Evolutionary conservation across 2,797 vertebrate species (phyloP), one percentile per base, ranked within the genome.

Genomic region (Pachyuromys duprasi): DNA sequence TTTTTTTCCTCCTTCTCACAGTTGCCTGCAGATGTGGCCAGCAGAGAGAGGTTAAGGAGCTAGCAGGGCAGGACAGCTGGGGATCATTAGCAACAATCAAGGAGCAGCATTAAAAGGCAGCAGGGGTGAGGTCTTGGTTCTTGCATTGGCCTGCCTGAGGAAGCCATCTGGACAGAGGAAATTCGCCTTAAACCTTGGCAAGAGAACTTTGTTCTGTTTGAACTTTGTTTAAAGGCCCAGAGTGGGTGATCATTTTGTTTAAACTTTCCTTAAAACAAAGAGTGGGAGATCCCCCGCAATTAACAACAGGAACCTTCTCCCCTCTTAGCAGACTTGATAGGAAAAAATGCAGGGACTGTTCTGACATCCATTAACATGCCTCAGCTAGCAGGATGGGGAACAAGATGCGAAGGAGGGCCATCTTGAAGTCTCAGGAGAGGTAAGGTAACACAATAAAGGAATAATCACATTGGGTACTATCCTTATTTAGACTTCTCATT

Each of bases 201-300:
- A 95, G 95, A 97, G 93, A 97, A 97, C 96, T 97, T 93, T 82
- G 78, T 96, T 97, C 97, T 98, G 96, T 98, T 98, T 98, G 97
- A 98, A 98, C 97, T 98, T 96, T 98, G 97, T 97, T 98, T 97
- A 98, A 98, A 97, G 93, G 90, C 96, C 95, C 95, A 92, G 97
- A 98, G 97, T 98, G 97, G 96, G 97, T 97, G 97, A 98, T 96
- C 97, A 95, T 97, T 97, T 97, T 97, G 97, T 98, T 97, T 98
- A 98, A 97, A 97, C 96, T 97, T 97, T 97, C 96, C 94, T 98
- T 97, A 97, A 98, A 98, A 98, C 97, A 97, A 98, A 97, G 97
- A 97, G 95, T 95, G 96, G 97, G 97, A 97, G 97, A 97, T 97
- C 92, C 96, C 97, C 96, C 8, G 8, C 95, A 96, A 98, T 97